phyloP scores from a whole-genome alignment of 2,113 vertebrate genomes.

The Menidia beryllina region DNA sequence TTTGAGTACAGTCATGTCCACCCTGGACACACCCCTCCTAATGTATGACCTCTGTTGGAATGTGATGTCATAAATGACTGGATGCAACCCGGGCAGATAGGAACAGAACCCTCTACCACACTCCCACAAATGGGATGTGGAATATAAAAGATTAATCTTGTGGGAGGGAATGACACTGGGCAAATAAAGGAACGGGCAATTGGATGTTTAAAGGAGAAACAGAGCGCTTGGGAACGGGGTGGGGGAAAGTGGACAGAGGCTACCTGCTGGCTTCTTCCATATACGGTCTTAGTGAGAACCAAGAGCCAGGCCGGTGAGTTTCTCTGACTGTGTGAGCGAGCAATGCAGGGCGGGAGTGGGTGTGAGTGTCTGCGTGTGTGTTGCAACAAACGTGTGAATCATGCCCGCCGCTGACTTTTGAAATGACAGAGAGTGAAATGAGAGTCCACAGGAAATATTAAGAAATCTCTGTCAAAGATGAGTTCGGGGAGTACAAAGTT shows the following conservation, averaged over 20 bases:
- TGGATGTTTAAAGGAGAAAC: constrained; percentile 24
- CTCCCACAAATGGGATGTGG: constrained; percentile 12
- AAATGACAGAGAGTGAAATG: constrained; percentile 16
- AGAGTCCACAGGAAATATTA: constrained; percentile 14
- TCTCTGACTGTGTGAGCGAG: constrained; percentile 62
- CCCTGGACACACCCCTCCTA: constrained; percentile 3
- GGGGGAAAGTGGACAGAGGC: constrained; percentile 49
- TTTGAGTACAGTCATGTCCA: neutral
- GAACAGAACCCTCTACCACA: constrained; percentile 1
- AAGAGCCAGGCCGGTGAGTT: constrained; percentile 62
- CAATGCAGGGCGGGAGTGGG: constrained; percentile 52
- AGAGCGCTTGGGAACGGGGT: constrained; percentile 6
- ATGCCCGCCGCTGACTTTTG: constrained; percentile 25
- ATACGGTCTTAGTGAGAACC: constrained; percentile 68
- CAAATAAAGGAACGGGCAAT: constrained; percentile 9
- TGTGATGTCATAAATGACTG: constrained; percentile 39
- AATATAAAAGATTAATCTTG: constrained; percentile 14
- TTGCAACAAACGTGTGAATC: constrained; percentile 49
- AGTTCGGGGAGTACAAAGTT: constrained; percentile 3
- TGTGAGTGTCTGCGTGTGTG: constrained; percentile 7
- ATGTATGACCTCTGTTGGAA: constrained; percentile 36
- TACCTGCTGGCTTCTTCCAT: constrained; percentile 76
- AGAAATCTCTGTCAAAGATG: constrained; percentile 1
- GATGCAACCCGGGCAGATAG: constrained; percentile 28
- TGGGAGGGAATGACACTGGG: constrained; percentile 1